Percentiles rank a stretch among this genome's conserved stretches.
Evolutionary conservation across 2,888 invertebrate species (phyloP).

Genomic region (Dorcus parallelipipedus): DNA sequence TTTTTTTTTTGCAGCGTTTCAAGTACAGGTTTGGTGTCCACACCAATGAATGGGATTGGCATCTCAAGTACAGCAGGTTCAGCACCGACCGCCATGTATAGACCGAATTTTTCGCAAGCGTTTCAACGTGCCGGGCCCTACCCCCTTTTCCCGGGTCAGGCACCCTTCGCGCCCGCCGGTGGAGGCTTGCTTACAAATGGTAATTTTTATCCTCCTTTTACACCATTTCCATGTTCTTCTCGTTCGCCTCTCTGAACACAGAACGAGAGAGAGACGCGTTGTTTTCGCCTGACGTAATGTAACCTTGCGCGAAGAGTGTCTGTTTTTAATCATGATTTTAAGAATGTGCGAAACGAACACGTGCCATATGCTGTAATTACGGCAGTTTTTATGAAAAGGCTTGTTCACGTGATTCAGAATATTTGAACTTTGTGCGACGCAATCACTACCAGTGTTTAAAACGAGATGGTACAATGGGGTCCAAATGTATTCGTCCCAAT

Average conservation of each 20-base stretch:
- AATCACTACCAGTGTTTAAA: too few relatives aligned
- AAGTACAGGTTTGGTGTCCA: conserved; percentile 36
- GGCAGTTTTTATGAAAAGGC: too few relatives aligned
- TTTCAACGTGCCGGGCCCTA: conserved; percentile 62
- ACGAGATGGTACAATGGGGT: too few relatives aligned
- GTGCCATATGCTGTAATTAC: too few relatives aligned
- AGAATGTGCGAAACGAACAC: too few relatives aligned
- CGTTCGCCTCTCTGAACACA: neutral
- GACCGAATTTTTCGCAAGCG: conserved; percentile 70
- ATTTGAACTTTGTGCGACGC: too few relatives aligned
- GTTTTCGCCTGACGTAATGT: neutral
- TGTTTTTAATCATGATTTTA: too few relatives aligned
- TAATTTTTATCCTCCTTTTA: conserved; percentile 24
- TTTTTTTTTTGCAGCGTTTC: conserved; percentile 35
- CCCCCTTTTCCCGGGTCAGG: conserved; percentile 49
- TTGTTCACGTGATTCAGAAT: too few relatives aligned
- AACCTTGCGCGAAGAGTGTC: too few relatives aligned
- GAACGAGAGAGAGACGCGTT: neutral
- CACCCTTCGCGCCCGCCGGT: conserved; percentile 40
- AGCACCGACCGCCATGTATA: conserved; percentile 63
- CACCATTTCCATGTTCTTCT: neutral
- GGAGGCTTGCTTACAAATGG: conserved; percentile 45
- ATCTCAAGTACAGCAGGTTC: conserved; percentile 49
- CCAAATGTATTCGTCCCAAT: too few relatives aligned
- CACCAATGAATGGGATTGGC: conserved; percentile 46